Conservation (phyloP, 1,140 invertebrate genomes). For the Zaprionus capensis region DNA sequence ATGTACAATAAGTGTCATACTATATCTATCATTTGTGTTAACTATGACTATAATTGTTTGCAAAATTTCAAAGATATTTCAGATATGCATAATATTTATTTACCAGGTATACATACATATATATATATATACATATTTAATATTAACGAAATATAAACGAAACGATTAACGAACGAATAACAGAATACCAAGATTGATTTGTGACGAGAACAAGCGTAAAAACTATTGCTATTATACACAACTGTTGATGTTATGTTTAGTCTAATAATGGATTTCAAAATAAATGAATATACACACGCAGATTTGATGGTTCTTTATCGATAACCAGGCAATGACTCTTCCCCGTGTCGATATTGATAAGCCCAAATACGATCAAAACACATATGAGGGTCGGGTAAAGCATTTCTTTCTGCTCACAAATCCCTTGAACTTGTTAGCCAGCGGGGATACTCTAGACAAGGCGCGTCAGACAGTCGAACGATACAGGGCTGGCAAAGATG, state of each 20-base stretch:
- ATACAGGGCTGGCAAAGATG: slow-evolving; percentile 88
- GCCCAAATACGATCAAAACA: slow-evolving; percentile 94
- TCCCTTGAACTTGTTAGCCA: slow-evolving; percentile 92
- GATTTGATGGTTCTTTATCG: not conserved
- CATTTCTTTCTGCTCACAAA: slow-evolving; percentile 97
- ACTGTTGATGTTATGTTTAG: slow-evolving; percentile 81
- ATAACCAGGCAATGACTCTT: slow-evolving; percentile 39
- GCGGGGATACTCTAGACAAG: slow-evolving; percentile 88
- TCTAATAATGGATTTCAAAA: slow-evolving; percentile 73
- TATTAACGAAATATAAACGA: slow-evolving; percentile 28
- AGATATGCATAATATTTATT: slow-evolving; percentile 66
- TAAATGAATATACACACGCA: slow-evolving; percentile 77
- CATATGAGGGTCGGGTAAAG: slow-evolving; percentile 93
- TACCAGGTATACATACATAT: slow-evolving; percentile 35
- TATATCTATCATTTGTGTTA: slow-evolving; percentile 74
- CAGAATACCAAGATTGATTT: slow-evolving; percentile 32
- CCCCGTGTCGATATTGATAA: slow-evolving; percentile 90
- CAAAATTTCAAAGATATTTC: slow-evolving; percentile 63
- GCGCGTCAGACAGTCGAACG: slow-evolving; percentile 90
- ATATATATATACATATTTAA: slow-evolving; percentile 32
- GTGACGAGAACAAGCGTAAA: slow-evolving; percentile 46
- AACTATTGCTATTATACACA: slow-evolving; percentile 75
- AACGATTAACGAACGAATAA: slow-evolving; percentile 26
- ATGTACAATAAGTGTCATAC: slow-evolving; percentile 54
- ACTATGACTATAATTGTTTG: slow-evolving; percentile 80